phyloP scores from a whole-genome alignment of 2,797 vertebrate genomes.

The Acanthis flammea region DNA sequence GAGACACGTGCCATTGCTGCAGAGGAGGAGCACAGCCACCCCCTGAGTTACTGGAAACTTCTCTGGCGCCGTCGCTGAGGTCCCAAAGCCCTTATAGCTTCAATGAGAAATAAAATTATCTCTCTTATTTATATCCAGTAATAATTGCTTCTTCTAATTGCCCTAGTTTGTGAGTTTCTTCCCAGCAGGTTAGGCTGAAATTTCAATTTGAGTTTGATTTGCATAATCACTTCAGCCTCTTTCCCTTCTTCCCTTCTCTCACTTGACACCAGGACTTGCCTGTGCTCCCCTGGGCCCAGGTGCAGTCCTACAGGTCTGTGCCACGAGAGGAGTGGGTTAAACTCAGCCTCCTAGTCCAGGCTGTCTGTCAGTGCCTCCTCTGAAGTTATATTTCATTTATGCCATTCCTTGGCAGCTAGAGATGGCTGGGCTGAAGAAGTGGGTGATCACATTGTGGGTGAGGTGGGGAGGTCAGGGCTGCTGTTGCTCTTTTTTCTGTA shows the following conservation, averaged over 20 bases:
- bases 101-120: constrained; percentile 42
- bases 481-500: background rate
- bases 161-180: constrained; percentile 34
- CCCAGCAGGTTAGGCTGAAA: constrained; percentile 33
- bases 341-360: background rate
- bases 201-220: constrained; percentile 48
- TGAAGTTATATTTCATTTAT: background rate
- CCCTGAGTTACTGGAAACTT: constrained; percentile 1
- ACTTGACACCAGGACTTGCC: background rate
- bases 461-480: background rate
- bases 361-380: background rate
- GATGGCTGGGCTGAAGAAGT: background rate
- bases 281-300: background rate
- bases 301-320: background rate
- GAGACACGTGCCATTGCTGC: background rate
- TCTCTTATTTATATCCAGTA: constrained; percentile 44
- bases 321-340: background rate
- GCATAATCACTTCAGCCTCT: background rate
- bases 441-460: rapidly evolving
- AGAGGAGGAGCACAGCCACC: background rate
- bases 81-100: constrained; percentile 50
- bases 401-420: background rate
- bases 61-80: background rate
- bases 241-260: background rate
- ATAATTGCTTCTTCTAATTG: constrained; percentile 38